A percentile compares a stretch with the other conserved stretches of the same genome.
phyloP scores from a whole-genome alignment of 2,888 invertebrate species.

The Linnaemya vulpina region DNA sequence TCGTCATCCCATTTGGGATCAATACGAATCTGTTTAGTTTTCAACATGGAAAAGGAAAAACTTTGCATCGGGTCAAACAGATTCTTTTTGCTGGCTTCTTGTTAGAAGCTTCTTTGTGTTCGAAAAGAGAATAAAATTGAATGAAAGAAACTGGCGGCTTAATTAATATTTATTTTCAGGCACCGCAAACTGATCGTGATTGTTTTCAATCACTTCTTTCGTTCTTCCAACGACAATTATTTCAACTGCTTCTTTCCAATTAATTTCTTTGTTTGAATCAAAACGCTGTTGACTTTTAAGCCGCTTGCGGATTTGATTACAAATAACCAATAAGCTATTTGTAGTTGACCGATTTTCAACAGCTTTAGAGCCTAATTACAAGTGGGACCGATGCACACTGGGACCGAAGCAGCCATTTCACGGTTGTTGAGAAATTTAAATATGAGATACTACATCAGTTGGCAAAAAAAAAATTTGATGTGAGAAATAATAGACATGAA shows the following conservation, averaged over 20 bases:
- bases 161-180: not conserved
- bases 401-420: no score
- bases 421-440: no score
- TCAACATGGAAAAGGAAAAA: not conserved
- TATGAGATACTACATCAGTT: no score
- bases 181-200: no score
- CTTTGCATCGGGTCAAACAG: not conserved
- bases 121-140: not conserved
- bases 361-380: no score
- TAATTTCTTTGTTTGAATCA: constrained; percentile 20
- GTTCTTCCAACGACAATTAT: constrained; percentile 13
- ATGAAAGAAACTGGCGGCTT: not conserved
- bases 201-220: not conserved
- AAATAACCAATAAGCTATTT: no score
- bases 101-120: not conserved
- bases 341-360: no score
- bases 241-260: constrained; percentile 29
- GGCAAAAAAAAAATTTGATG: no score
- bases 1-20: not conserved
- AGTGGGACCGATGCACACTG: no score
- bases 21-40: not conserved
- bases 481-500: no score
- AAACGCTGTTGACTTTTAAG: no score
- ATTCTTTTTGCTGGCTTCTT: not conserved
- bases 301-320: no score